A percentile compares a stretch with the other conserved stretches of the same genome.
phyloP scores from a whole-genome alignment of 2,888 invertebrate species.

The Mesorhabditis spiculigera region DNA sequence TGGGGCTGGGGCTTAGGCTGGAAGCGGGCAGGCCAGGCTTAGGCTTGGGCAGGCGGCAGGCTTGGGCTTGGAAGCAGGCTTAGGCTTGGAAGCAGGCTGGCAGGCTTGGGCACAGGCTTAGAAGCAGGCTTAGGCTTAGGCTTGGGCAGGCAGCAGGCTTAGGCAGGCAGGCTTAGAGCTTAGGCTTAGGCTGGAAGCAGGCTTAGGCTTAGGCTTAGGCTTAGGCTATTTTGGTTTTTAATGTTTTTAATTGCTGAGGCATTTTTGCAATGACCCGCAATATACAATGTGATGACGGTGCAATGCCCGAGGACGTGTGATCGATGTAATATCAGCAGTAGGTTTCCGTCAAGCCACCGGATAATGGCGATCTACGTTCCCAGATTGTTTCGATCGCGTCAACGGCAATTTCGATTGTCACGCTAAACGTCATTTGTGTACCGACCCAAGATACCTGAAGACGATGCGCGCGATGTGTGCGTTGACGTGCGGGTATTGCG shows the following conservation, averaged over 20 bases:
- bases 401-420: not conserved
- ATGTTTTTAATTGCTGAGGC: not conserved
- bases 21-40: no score
- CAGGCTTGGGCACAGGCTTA: no score
- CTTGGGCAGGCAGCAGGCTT: no score
- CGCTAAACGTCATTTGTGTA: not conserved
- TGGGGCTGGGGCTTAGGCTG: no score
- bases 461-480: not conserved
- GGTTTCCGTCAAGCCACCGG: not conserved
- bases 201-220: no score
- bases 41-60: no score
- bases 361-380: not conserved
- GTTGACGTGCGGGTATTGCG: not conserved
- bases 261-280: not conserved
- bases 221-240: no score
- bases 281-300: not conserved
- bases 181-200: no score
- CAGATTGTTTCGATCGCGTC: not conserved
- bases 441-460: not conserved
- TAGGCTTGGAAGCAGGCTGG: no score
- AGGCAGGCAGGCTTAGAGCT: no score
- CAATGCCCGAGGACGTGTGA: conserved; percentile 1
- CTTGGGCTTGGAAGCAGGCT: no score
- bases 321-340: not conserved
- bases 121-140: no score